Conservation (phyloP, 2,888 invertebrate species). For the Apamea monoglypha region DNA sequence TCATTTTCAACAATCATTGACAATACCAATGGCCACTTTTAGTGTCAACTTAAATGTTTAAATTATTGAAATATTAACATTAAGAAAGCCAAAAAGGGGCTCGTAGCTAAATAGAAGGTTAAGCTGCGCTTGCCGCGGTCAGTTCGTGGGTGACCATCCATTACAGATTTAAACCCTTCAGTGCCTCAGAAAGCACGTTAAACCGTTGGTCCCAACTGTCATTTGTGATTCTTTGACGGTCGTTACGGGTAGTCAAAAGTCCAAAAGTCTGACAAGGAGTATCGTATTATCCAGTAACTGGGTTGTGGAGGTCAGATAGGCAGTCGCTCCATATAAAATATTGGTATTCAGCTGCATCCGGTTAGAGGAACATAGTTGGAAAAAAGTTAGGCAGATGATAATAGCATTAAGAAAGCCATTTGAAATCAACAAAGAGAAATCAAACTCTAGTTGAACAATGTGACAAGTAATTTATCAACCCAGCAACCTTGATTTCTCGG, state of each 20-base stretch:
- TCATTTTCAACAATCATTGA: neutral
- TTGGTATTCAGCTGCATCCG: neutral
- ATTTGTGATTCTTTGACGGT: neutral
- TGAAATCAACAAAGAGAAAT: slow-evolving; percentile 13
- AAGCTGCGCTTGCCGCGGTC: neutral
- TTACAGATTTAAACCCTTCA: neutral
- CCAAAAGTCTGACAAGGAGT: neutral
- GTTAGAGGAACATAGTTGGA: neutral
- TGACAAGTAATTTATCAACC: slow-evolving; percentile 16
- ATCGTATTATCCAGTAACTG: neutral
- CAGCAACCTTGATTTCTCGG: slow-evolving; percentile 9
- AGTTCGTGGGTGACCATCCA: neutral
- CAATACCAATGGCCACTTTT: neutral
- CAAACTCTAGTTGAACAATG: slow-evolving; percentile 13
- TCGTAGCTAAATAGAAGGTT: neutral
- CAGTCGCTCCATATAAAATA: neutral
- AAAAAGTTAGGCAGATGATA: neutral
- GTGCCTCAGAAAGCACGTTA: neutral
- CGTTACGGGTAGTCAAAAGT: neutral
- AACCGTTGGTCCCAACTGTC: neutral
- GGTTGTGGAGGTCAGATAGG: neutral
- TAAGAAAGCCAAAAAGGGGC: too few relatives aligned
- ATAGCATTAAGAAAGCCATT: neutral
- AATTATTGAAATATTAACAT: neutral
- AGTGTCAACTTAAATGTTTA: neutral